These are phyloP conservation scores for Agrotis segetum DNA, from an alignment of 2,888 invertebrate genomes.

Conservation along the genomic window DNA sequence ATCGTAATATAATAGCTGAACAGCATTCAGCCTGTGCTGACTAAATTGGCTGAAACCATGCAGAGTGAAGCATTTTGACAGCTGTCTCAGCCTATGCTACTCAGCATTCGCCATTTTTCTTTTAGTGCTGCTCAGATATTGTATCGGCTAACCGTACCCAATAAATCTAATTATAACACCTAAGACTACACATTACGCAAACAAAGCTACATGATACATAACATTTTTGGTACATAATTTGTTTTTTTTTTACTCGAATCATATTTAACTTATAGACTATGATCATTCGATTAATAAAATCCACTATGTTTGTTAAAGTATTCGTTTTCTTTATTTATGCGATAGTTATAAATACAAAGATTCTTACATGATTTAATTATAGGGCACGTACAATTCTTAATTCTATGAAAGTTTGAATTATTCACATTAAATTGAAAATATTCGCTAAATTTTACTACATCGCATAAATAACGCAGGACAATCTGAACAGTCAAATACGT, in stretches of 20 bases:
- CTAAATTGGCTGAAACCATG: too few relatives aligned
- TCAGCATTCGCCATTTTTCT: too few relatives aligned
- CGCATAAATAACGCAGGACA: constrained; percentile 27
- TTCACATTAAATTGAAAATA: constrained; percentile 24
- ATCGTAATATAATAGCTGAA: too few relatives aligned
- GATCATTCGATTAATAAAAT: constrained; percentile 33
- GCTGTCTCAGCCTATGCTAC: too few relatives aligned
- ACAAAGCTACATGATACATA: constrained; percentile 64
- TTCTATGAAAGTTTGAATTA: constrained; percentile 7
- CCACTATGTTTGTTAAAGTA: constrained; percentile 11
- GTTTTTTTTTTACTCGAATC: constrained; percentile 48
- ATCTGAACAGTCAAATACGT: constrained; percentile 32
- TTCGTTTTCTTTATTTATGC: constrained; percentile 27
- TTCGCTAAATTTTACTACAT: constrained; percentile 19
- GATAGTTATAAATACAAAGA: constrained; percentile 11
- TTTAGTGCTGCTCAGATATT: too few relatives aligned
- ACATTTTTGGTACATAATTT: constrained; percentile 59
- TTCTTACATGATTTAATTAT: background rate
- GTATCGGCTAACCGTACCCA: too few relatives aligned
- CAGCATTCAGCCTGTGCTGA: too few relatives aligned
- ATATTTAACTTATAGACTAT: constrained; percentile 49
- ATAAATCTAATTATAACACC: constrained; percentile 53
- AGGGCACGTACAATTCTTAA: constrained; percentile 16
- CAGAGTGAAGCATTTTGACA: too few relatives aligned
- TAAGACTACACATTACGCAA: constrained; percentile 68